Evolutionary conservation across 2,113 vertebrate species (phyloP).

Genomic region (Syngnathus typhle): DNA sequence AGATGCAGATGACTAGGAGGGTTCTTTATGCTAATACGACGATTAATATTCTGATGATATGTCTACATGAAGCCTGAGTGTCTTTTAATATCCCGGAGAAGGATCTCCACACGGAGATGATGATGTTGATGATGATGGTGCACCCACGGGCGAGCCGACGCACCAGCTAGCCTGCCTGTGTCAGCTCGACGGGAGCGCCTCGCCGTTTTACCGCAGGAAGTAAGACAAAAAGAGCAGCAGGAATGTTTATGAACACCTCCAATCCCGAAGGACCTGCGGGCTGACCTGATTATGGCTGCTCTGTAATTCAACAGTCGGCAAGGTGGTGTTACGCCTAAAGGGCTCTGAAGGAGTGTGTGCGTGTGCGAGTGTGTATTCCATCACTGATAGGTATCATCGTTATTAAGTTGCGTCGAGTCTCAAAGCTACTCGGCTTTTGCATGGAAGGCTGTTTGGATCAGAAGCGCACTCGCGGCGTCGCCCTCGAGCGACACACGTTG

Average conservation of each 20-base stretch:
- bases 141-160: constrained; percentile 58
- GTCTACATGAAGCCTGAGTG: constrained; percentile 64
- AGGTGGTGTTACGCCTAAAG: constrained; percentile 66
- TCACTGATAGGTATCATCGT: constrained; percentile 64
- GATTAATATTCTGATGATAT: constrained; percentile 71
- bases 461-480: constrained; percentile 63
- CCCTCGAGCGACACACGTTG: constrained; percentile 45
- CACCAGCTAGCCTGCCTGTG: constrained; percentile 49
- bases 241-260: constrained; percentile 76
- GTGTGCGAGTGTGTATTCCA: constrained; percentile 36
- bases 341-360: constrained; percentile 38
- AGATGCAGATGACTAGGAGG: constrained; percentile 70
- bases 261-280: constrained; percentile 65
- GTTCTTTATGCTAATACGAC: constrained; percentile 71
- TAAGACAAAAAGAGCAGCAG: constrained; percentile 69
- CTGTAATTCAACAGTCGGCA: constrained; percentile 74
- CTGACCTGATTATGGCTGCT: constrained; percentile 77
- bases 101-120: constrained; percentile 36
- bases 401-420: constrained; percentile 64
- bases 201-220: constrained; percentile 70
- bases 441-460: constrained; percentile 50
- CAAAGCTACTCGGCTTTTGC: constrained; percentile 45
- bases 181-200: constrained; percentile 53
- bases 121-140: constrained; percentile 31
- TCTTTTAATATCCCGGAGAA: constrained; percentile 67